phyloP scores from a whole-genome alignment of 2,113 vertebrate species.

The Taurulus bubalis region DNA sequence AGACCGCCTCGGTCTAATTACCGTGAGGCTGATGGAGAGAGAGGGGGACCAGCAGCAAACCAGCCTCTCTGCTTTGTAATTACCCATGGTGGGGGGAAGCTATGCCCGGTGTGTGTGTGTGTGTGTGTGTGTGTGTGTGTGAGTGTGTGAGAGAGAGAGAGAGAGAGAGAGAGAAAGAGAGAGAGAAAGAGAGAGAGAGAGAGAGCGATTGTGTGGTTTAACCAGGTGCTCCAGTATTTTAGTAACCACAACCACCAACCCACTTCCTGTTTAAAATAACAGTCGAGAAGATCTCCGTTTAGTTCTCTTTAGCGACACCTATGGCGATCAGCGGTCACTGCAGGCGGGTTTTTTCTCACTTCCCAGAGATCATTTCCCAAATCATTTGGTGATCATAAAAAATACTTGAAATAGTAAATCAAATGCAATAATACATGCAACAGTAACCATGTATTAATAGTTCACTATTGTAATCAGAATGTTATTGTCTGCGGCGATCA shows the following conservation, averaged over 20 bases:
- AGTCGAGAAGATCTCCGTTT: background rate
- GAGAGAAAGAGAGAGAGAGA: too few relatives aligned
- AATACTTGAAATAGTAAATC: background rate
- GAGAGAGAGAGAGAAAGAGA: too few relatives aligned
- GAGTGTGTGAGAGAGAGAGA: conserved; percentile 1
- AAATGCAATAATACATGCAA: background rate
- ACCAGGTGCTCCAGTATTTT: conserved; percentile 31
- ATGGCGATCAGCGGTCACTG: background rate
- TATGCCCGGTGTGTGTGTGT: conserved; percentile 5
- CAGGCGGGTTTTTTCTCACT: background rate
- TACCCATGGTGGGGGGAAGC: conserved; percentile 2
- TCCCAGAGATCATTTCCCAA: background rate
- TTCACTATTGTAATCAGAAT: background rate
- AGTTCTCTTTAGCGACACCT: background rate
- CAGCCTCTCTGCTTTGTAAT: conserved; percentile 41
- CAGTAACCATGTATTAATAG: background rate
- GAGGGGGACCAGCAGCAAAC: conserved; percentile 16
- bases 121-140: background rate
- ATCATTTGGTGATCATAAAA: background rate
- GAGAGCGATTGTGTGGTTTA: conserved; percentile 13
- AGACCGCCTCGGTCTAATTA: conserved; percentile 14
- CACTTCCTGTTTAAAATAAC: conserved; percentile 26
- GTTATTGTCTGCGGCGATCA: background rate
- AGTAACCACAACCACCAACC: conserved; percentile 20
- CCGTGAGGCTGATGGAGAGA: conserved; percentile 15